Evolutionary conservation across 92 coral and sea anemone genomes (phyloP), one percentile per base, ranked within the genome.

Genomic region (Paramuricea clavata): DNA sequence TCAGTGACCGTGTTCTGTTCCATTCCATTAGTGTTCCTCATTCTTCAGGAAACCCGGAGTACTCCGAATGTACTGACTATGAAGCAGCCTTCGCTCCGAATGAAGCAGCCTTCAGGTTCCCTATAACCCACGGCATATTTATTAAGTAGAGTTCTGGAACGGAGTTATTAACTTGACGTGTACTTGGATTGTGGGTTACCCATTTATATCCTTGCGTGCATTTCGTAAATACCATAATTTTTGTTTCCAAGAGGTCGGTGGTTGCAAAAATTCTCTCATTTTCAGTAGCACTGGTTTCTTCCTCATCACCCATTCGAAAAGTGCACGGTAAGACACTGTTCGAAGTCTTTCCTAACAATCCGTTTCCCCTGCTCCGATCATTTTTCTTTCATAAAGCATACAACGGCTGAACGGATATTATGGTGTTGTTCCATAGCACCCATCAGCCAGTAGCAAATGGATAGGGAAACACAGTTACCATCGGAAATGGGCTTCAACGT

Each of bases 231-330:
- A 57, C 67, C 25, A 19, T 19, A 26, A 57, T 57, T 57, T 3
- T 19, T 16, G 67, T 57, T 26, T 16, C 25, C n/a, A 57, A 16
- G 3, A 57, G 28, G 22, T 57, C 67, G 5, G 67, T 12, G 5
- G 67, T 57, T 6, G 67, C 67, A 57, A 57, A 57, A 57, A 57
- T 57, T 26, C n/a, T n/a, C n/a, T 57, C 67, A 26, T 26, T 57
- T 16, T 57, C 67, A 19, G 67, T 49, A 10, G 57, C 57, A 10
- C 57, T 10, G 22, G 67, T 57, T 3, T 12, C 67, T 57, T 19
- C 25, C 22, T 26, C 25, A 3, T 19, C n/a, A n/a, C n/a, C 67
- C 67, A 57, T 57, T 12, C 28, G 3, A 3, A 12, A 3, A 5
- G 6, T 26, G 3, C 12, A n/a, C n/a, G n/a, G n/a, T 5, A 3